Base-by-base conservation (phyloP, 2,113 vertebrate genomes). In the Microcebus murinus region DNA sequence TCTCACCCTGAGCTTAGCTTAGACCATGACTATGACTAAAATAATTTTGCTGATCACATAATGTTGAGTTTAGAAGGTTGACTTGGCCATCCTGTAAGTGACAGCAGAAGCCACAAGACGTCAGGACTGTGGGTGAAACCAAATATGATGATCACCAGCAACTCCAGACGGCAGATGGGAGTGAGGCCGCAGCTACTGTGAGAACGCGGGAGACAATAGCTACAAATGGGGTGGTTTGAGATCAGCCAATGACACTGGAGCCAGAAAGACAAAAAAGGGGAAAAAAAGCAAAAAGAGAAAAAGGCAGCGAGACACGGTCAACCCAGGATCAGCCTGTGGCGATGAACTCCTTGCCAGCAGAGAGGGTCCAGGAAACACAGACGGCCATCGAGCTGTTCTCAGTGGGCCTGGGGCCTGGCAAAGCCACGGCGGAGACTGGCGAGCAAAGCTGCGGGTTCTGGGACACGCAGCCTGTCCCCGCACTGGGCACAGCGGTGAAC, bases 381-480 rank as follows among this genome's bases (percentile, higher is more conserved):
- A 99, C 99, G 98, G 99, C 99, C 98, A 99, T 99, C 10, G 99
- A 99, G 96, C 98, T 99, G 83, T 99, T 99, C 97, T 99, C 99
- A 6, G 99, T 99, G 27, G 99, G 99, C 63, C 99, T 99, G 90
- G 99, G 99, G 76, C 99, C 99, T 93, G 99, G 99, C 98, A 99
- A 99, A 98, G 99, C 99, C 94, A 99, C 99, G 99, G 99, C 99
- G 97, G 99, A 99, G 97, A 99, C 99, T 31, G 99, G 98, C 97
- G 99, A 99, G 92, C 99, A 99, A 96, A 99, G 99, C 98, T 99
- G 99, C 98, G 99, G 99, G 98, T 99, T 99, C 98, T 99, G 99
- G 99, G 99, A 99, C 98, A 99, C 99, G 0, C 99, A 99, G 97
- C 99, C 99, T 0, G 99, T 99, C 84, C 99, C 99, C 95, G 99